Conservation (phyloP, 2,888 invertebrate genomes). For the Drosophila rellima region DNA sequence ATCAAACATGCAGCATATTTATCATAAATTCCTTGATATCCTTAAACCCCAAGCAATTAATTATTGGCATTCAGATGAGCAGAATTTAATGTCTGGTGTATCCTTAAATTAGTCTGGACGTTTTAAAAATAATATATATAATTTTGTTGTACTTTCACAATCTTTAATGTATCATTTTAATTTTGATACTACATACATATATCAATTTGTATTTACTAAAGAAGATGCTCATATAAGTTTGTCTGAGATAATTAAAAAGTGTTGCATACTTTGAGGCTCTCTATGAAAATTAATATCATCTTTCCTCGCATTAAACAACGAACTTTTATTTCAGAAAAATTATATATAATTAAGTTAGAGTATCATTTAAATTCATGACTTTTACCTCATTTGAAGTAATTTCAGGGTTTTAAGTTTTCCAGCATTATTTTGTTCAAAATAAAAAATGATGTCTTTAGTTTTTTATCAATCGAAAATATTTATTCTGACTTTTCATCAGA, state of each 20-base stretch:
- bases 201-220: too few species aligned
- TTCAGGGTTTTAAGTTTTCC: too few species aligned
- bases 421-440: too few species aligned
- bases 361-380: too few species aligned
- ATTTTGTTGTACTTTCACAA: too few species aligned
- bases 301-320: background rate
- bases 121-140: too few species aligned
- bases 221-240: background rate
- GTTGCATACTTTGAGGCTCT: slow-evolving; percentile 44
- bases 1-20: background rate
- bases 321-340: background rate
- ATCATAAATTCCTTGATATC: background rate
- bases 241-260: background rate
- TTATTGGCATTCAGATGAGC: background rate
- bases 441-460: background rate
- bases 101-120: too few species aligned
- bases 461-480: slow-evolving; percentile 61
- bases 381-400: too few species aligned
- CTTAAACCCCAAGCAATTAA: background rate
- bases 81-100: too few species aligned
- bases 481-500: slow-evolving; percentile 75
- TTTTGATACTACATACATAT: too few species aligned
- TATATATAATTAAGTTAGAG: too few species aligned
- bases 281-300: background rate
- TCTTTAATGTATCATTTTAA: too few species aligned